A percentile compares a stretch with the other conserved stretches of the same genome.
Conservation (phyloP, 2,888 invertebrate species). For the Liodrosophila aerea region DNA sequence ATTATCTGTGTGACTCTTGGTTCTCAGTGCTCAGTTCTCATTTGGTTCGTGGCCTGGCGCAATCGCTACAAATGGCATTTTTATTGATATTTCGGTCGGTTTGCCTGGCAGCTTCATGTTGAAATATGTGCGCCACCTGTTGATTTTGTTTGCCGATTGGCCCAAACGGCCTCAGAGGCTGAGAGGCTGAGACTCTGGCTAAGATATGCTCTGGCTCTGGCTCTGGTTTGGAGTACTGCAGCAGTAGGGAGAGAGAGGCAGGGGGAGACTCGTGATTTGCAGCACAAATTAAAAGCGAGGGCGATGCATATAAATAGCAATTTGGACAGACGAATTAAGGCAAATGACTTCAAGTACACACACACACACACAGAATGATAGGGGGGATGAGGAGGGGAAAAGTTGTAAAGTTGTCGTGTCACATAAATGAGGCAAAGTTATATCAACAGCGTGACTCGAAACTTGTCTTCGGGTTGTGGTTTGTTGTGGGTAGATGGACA, state of each 20-base stretch:
- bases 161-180: slow-evolving; percentile 2
- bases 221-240: no score
- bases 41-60: slow-evolving; percentile 58
- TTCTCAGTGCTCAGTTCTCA: slow-evolving; percentile 23
- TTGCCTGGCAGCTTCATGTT: slow-evolving; percentile 66
- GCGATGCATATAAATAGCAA: slow-evolving; percentile 76
- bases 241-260: not conserved
- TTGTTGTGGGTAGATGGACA: slow-evolving; percentile 1
- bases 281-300: slow-evolving; percentile 73
- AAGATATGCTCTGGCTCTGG: no score
- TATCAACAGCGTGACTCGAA: slow-evolving; percentile 66
- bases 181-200: no score
- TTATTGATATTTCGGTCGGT: slow-evolving; percentile 76
- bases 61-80: slow-evolving; percentile 77
- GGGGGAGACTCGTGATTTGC: slow-evolving; percentile 63
- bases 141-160: slow-evolving; percentile 67
- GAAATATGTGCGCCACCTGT: slow-evolving; percentile 75
- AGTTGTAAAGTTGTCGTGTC: slow-evolving; percentile 56
- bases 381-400: slow-evolving; percentile 9
- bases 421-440: slow-evolving; percentile 61
- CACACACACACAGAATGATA: not conserved
- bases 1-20: slow-evolving; percentile 42
- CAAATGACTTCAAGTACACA: slow-evolving; percentile 61
- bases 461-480: not conserved
- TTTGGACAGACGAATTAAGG: slow-evolving; percentile 72